Base-by-base conservation (phyloP, 2,113 vertebrate species). In the Eulemur rufifrons region DNA sequence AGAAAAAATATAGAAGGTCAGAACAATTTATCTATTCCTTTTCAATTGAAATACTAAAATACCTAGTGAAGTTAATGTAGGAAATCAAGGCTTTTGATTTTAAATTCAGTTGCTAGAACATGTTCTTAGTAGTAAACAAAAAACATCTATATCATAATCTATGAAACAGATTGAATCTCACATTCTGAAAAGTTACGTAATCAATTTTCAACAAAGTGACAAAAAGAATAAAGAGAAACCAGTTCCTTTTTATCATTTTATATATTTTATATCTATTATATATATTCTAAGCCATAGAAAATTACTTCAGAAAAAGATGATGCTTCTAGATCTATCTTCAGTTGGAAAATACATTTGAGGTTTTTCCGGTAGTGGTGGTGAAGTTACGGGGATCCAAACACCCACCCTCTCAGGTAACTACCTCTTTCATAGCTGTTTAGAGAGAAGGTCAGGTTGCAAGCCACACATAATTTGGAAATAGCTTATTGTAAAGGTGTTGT, bases 21-120 rank as follows among this genome's bases (percentile, higher is more conserved):
- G 42, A 39, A 92, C 1, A 95, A 71, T 83, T 80, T 64, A 37
- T 81, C n/a, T 91, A 0, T 81, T 94, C 37, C 54, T 89, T 93
- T 86, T 68, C 42, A 92, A 20, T 71, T 89, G 86, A 95, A 89
- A 97, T 94, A 84, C 27, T 78, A 74, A 94, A 80, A 84, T 66
- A 80, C 37, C 27, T 47, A 42, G 7, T 92, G 17, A 92, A 78
- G 61, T 71, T 90, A 90, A 34, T 66, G 6, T 66, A 82, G 27
- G 66, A 80, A 94, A 63, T 18, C 61, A 85, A 52, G 20, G 42
- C 54, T 84, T 97, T 73, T 74, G 56, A 17, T 91, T 86, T 92
- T 82, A 68, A 87, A 17, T 95, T 91, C 54, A 88, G 37, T 71
- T 83, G 74, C 92, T 56, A 83, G 45, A 77, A 91, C 34, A 20